Evolutionary conservation across 2,113 vertebrate species (phyloP), one percentile per base, ranked within the genome.

Genomic region (Sphaerodactylus townsendi): DNA sequence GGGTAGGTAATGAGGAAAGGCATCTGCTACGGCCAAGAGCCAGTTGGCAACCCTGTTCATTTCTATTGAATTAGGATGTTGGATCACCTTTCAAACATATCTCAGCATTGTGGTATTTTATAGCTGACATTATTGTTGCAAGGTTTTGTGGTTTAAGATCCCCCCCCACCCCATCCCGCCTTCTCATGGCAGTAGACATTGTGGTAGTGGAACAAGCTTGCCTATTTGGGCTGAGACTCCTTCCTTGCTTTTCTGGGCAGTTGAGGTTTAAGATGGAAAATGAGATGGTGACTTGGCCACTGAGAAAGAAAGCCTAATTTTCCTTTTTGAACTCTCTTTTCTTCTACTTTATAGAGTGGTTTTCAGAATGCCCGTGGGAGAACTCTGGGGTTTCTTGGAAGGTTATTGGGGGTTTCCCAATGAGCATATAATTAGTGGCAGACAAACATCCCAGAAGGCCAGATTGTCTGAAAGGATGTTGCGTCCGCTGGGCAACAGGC

Each of bases 231-330:
- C 89, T 59, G 14, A 87, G 89, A 15, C 88, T 93, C 71, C 89
- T 95, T 84, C 86, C 66, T 91, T 90, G 92, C 88, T 94, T 95
- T 95, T 92, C 94, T 94, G 95, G 93, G 93, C 92, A 91, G 93
- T 86, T 96, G 95, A 95, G 95, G 93, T 94, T 96, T 96, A 92
- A 91, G 91, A 90, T 96, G 96, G 95, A 96, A 96, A 96, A 90
- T 94, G 4, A 96, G 95, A 95, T 88, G 92, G 86, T 92, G 89
- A 93, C 90, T 92, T 82, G 39, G 93, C 87, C 86, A 85, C 85
- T 89, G 90, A 82, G 89, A 87, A 94, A 94, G 86, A 80, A 78
- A 84, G 92, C 87, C 93, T 92, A 85, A 88, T 85, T 74, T 83
- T 65, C 59, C 35, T 35, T 35, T 78, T 48, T 39, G 48, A 72